A percentile compares a stretch with the other conserved stretches of the same genome.
Conservation (phyloP, 2,888 invertebrate species). For the Hipparchia sbordonii region DNA sequence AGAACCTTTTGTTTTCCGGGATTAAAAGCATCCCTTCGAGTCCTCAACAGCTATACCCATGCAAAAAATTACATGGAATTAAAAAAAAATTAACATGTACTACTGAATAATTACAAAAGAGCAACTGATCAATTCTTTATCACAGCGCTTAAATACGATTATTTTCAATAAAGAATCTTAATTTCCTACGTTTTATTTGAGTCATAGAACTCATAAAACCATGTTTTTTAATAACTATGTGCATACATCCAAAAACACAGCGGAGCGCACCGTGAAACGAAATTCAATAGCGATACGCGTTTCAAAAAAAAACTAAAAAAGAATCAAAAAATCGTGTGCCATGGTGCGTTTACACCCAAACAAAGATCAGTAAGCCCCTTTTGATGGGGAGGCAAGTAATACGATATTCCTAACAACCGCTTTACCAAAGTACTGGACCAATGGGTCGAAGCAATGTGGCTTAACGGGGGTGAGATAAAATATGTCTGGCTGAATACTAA, state of each 20-base stretch:
- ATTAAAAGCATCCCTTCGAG: too few species aligned
- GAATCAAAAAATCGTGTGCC: slow-evolving; percentile 10
- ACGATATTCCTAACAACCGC: background rate
- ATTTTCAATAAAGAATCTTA: too few species aligned
- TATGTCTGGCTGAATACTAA: background rate
- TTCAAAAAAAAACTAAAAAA: slow-evolving; percentile 3
- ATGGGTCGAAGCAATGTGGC: background rate
- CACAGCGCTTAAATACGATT: too few species aligned
- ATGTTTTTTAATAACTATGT: slow-evolving; percentile 10
- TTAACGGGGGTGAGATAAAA: background rate
- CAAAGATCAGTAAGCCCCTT: background rate
- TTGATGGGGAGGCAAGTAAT: background rate
- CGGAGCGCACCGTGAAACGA: slow-evolving; percentile 8
- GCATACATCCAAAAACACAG: slow-evolving; percentile 5
- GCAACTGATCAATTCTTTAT: too few species aligned
- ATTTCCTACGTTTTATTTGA: too few species aligned
- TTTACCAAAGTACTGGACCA: background rate
- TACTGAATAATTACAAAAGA: too few species aligned
- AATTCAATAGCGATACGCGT: slow-evolving; percentile 14
- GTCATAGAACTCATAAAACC: background rate
- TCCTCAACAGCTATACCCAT: too few species aligned
- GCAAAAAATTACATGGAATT: too few species aligned
- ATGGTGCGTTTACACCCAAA: slow-evolving; percentile 15
- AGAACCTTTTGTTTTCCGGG: too few species aligned
- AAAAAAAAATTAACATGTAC: too few species aligned